Conservation (phyloP, 2,797 vertebrate genomes). For the Florisuga fusca region DNA sequence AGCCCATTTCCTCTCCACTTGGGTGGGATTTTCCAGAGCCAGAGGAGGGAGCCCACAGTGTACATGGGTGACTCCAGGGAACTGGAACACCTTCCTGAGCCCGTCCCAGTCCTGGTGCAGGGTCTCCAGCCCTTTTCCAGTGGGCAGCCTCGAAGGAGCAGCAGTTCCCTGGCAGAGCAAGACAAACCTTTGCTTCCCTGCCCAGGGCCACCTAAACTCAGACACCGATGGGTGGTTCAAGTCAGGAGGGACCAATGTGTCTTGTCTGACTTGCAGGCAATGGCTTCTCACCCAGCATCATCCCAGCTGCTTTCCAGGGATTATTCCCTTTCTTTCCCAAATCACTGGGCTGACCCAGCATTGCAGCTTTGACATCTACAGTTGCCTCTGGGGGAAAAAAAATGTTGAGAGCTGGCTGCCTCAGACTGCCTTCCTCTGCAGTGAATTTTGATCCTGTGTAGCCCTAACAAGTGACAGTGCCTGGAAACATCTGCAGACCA, state of each 20-base stretch:
- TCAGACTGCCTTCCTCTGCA: background rate
- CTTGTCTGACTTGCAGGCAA: background rate
- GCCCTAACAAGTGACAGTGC: background rate
- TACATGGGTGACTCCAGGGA: background rate
- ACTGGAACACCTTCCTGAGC: background rate
- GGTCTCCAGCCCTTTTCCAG: background rate
- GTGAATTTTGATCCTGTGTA: background rate
- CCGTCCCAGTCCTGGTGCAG: fast-evolving
- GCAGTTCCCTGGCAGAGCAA: background rate
- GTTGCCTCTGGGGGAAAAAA: background rate
- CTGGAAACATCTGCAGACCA: background rate
- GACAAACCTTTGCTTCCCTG: background rate
- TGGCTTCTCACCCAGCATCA: background rate
- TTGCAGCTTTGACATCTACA: background rate
- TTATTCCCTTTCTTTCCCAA: background rate
- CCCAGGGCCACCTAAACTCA: background rate
- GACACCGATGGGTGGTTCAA: fast-evolving
- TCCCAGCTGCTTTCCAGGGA: conserved; percentile 1
- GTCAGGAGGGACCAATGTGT: background rate
- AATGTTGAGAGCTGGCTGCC: background rate
- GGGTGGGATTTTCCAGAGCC: background rate
- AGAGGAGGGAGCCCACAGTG: background rate
- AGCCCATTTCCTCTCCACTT: background rate
- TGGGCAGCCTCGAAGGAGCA: background rate
- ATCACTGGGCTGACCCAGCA: background rate